phyloP scores from a whole-genome alignment of 2,888 invertebrate genomes.

The Allygus modestus region DNA sequence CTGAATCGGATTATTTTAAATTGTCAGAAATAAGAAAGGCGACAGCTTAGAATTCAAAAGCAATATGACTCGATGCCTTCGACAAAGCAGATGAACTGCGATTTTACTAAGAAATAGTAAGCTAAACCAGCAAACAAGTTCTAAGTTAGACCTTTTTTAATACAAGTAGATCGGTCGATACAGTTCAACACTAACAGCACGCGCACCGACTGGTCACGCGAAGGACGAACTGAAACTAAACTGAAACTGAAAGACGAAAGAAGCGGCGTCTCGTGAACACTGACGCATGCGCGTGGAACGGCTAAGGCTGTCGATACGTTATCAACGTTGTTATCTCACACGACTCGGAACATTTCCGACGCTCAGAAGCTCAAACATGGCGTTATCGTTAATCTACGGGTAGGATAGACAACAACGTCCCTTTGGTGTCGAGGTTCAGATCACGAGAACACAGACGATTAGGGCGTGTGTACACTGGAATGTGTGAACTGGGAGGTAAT shows the following conservation, averaged over 20 bases:
- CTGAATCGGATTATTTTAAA: too few species aligned
- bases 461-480: too few species aligned
- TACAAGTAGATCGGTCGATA: background rate
- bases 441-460: too few species aligned
- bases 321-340: background rate
- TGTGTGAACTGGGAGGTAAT: too few species aligned
- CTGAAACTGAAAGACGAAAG: too few species aligned
- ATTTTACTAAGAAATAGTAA: too few species aligned
- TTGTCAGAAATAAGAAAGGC: too few species aligned
- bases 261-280: background rate
- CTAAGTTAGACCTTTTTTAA: background rate
- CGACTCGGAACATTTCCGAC: background rate
- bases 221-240: conserved; percentile 25
- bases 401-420: background rate
- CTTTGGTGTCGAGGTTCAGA: background rate
- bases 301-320: background rate
- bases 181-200: background rate
- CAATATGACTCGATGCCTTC: too few species aligned
- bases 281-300: background rate
- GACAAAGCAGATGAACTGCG: too few species aligned
- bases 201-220: background rate
- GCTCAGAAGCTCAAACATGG: background rate
- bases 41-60: too few species aligned
- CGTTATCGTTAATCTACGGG: background rate
- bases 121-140: too few species aligned